phyloP scores from a whole-genome alignment of 2,888 invertebrate species.

The Acanthosoma haemorrhoidale region DNA sequence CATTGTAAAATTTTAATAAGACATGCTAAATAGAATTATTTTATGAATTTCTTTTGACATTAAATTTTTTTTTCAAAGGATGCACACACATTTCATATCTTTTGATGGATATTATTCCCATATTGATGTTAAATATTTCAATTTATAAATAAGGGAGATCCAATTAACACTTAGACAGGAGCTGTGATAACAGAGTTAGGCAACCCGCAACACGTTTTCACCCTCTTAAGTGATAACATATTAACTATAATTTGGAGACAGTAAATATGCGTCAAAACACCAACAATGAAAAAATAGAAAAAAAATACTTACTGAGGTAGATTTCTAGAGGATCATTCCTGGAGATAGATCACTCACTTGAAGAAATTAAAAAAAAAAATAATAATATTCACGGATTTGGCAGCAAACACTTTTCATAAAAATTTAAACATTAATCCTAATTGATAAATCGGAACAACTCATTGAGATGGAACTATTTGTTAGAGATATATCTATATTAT shows the following conservation, averaged over 20 bases:
- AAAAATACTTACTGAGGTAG: slow-evolving; percentile 16
- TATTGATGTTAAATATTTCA: no score
- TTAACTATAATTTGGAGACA: background rate
- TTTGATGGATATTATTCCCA: no score
- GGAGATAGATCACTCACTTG: slow-evolving; percentile 8
- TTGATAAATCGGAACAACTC: slow-evolving; percentile 8
- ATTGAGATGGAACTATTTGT: slow-evolving; percentile 7
- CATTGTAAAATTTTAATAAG: no score
- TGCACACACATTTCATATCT: no score
- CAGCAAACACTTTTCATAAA: background rate
- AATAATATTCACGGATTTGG: background rate
- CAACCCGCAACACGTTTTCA: background rate
- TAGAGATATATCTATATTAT: no score
- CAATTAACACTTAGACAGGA: background rate
- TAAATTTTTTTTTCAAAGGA: no score
- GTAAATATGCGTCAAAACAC: background rate
- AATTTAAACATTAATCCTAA: background rate
- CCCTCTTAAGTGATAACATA: background rate
- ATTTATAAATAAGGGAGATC: no score
- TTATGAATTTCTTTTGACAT: no score
- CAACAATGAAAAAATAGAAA: background rate
- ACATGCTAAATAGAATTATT: no score
- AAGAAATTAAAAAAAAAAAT: background rate
- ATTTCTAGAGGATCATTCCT: slow-evolving; percentile 18
- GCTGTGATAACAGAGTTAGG: background rate